Conservation (phyloP, 2,797 vertebrate genomes). For the Onychomys arenicola region DNA sequence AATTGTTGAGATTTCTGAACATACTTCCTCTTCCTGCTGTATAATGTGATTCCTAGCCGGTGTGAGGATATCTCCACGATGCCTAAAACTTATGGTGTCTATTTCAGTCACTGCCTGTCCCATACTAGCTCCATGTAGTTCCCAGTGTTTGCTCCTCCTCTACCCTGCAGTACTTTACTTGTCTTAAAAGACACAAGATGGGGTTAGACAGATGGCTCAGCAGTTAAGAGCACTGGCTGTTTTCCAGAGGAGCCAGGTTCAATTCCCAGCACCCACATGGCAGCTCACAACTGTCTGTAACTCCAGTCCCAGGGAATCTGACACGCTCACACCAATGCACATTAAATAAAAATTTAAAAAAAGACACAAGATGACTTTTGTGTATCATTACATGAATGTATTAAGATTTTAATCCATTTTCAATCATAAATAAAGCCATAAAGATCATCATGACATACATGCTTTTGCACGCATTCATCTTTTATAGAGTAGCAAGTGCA, state of each 20-base stretch:
- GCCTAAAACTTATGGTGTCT: neutral
- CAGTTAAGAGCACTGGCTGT: too few species aligned
- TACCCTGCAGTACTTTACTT: neutral
- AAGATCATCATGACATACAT: neutral
- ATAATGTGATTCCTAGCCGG: neutral
- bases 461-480: neutral
- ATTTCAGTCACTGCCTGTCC: neutral
- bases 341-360: too few species aligned
- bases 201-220: too few species aligned
- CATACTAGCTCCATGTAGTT: neutral
- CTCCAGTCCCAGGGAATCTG: too few species aligned
- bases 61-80: neutral
- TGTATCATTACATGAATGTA: neutral
- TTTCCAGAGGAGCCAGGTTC: too few species aligned
- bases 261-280: too few species aligned
- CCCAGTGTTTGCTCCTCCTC: neutral
- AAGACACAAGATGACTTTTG: neutral
- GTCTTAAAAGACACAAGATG: neutral
- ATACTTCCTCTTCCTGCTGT: neutral
- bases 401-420: slow-evolving; percentile 11
- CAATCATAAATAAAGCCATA: neutral
- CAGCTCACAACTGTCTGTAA: too few species aligned
- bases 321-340: too few species aligned
- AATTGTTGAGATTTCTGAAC: neutral
- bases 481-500: neutral